These are phyloP conservation scores for Heliconius himera DNA, from an alignment of 1,140 invertebrate species.

Conservation along the genomic window DNA sequence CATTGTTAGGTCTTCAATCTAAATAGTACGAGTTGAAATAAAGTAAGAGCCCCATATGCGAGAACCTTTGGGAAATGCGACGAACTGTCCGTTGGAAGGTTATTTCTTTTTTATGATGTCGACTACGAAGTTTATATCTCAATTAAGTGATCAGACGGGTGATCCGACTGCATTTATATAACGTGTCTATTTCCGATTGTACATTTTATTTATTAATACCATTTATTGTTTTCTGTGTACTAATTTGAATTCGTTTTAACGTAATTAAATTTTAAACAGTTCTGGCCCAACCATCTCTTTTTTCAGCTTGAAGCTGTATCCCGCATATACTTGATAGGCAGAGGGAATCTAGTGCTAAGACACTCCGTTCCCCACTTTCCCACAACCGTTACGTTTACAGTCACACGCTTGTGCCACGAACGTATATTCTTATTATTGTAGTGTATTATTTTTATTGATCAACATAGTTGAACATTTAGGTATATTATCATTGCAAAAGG, in stretches of 20 bases:
- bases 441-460: too few relatives aligned
- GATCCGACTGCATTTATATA: constrained; percentile 6
- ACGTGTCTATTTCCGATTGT: not conserved
- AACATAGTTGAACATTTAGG: too few relatives aligned
- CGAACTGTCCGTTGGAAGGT: constrained; percentile 2
- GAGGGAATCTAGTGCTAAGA: too few relatives aligned
- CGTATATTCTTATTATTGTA: too few relatives aligned
- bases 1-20: not conserved
- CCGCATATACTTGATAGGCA: too few relatives aligned
- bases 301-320: too few relatives aligned
- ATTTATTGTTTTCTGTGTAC: not conserved
- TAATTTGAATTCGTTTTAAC: not conserved
- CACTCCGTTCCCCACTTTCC: too few relatives aligned
- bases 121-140: not conserved
- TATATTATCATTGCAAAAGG: too few relatives aligned
- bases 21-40: constrained; percentile 9
- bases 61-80: constrained; percentile 2
- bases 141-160: constrained; percentile 3
- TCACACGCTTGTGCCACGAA: too few relatives aligned
- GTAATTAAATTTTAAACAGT: not conserved
- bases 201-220: not conserved
- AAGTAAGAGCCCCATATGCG: constrained; percentile 8
- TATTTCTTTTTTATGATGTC: constrained; percentile 3
- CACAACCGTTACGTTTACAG: too few relatives aligned
- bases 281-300: too few relatives aligned